phyloP scores from a whole-genome alignment of 1,140 invertebrate genomes.

The Conus ventricosus region DNA sequence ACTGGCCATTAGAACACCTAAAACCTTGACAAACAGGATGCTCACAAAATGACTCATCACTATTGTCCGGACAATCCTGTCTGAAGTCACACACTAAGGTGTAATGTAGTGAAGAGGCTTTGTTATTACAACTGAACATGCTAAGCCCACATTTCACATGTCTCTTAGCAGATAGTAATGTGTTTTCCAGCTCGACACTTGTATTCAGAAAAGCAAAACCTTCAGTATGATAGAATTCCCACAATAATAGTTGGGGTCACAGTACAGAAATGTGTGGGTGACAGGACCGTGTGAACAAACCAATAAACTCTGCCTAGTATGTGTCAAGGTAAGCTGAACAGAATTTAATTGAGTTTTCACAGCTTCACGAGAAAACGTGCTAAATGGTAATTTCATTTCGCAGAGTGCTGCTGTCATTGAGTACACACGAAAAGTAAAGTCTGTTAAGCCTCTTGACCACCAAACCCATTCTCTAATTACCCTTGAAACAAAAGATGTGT shows the following conservation, averaged over 20 bases:
- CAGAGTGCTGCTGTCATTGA: neutral
- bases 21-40: neutral
- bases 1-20: neutral
- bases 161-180: no score
- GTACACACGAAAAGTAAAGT: no score
- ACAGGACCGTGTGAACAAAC: constrained; percentile 36
- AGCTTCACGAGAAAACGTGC: no score
- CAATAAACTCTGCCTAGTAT: no score
- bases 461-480: neutral
- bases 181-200: no score
- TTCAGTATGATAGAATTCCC: constrained; percentile 55
- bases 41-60: neutral
- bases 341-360: no score
- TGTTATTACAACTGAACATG: neutral
- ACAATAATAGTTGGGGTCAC: constrained; percentile 77
- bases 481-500: neutral
- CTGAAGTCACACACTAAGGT: neutral
- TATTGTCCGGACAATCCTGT: neutral
- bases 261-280: constrained; percentile 72
- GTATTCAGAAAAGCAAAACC: no score
- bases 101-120: neutral
- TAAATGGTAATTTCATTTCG: no score
- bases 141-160: no score
- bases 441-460: no score
- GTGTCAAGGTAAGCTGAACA: no score